A percentile compares a stretch with the other conserved stretches of the same genome.
Conservation (phyloP, 35 echinoderm and acorn worm genomes). For the Diadema setosum region DNA sequence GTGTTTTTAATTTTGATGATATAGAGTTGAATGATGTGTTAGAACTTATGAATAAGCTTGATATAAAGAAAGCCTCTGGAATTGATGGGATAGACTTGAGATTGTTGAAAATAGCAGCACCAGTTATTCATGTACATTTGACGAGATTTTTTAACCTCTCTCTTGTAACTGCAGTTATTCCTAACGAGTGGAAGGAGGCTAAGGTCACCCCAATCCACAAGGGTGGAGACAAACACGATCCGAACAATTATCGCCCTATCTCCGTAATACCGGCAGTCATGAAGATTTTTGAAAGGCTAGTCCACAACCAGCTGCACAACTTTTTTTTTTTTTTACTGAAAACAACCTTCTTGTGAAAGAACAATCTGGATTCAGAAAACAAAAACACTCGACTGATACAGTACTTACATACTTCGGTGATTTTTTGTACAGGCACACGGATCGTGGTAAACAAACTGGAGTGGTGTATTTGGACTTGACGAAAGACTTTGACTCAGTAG, state of each 20-base stretch:
- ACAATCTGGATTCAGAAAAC: slow-evolving; percentile 36
- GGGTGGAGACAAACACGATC: neutral
- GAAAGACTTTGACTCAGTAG: slow-evolving; percentile 45
- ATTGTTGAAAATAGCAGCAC: slow-evolving; percentile 15
- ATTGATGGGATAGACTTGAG: slow-evolving; percentile 12
- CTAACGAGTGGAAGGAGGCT: slow-evolving; percentile 29
- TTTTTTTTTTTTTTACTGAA: neutral
- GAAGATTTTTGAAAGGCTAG: slow-evolving; percentile 38
- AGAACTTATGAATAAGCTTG: neutral
- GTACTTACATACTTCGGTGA: slow-evolving; percentile 13
- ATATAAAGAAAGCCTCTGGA: slow-evolving; percentile 4
- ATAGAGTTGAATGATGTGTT: neutral
- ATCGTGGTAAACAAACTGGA: slow-evolving; percentile 1
- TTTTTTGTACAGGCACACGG: slow-evolving; percentile 15
- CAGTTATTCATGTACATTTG: neutral
- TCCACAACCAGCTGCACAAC: slow-evolving; percentile 16
- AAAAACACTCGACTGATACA: slow-evolving; percentile 1
- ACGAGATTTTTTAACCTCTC: slow-evolving; percentile 9
- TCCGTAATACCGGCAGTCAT: slow-evolving; percentile 32
- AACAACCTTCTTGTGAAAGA: neutral
- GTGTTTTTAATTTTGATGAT: neutral
- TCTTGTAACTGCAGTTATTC: neutral
- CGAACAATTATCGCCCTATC: slow-evolving; percentile 21
- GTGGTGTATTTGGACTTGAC: slow-evolving; percentile 30
- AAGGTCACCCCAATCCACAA: slow-evolving; percentile 15